A percentile compares a stretch with the other conserved stretches of the same genome.
Conservation (phyloP, 2,113 vertebrate genomes). For the Cariama cristata region DNA sequence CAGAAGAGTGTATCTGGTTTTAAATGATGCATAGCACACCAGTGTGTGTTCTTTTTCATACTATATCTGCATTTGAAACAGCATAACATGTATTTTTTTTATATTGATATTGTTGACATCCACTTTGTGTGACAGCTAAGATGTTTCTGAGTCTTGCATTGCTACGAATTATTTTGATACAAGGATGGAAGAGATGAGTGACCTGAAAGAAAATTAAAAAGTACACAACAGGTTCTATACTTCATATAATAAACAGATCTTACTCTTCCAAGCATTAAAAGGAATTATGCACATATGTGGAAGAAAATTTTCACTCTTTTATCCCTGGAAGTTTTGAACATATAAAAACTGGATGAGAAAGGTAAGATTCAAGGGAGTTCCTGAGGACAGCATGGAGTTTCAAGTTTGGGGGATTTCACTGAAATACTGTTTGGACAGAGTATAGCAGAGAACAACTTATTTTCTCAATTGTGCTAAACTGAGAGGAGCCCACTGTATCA, state of each 20-base stretch:
- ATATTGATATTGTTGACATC: conserved; percentile 8
- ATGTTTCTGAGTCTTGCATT: neutral
- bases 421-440: neutral
- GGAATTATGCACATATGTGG: neutral
- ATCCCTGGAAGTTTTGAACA: neutral
- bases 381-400: neutral
- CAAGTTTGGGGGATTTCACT: neutral
- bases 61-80: conserved; percentile 14
- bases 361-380: neutral
- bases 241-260: neutral
- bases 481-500: neutral
- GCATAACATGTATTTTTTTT: neutral
- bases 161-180: conserved; percentile 13
- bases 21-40: conserved; percentile 9
- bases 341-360: neutral
- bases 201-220: conserved; percentile 1
- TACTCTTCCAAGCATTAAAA: neutral
- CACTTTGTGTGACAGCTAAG: neutral
- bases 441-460: neutral
- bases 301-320: neutral
- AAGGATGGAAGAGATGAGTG: neutral
- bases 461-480: neutral
- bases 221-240: neutral
- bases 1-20: neutral
- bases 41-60: neutral